Conservation (phyloP, 2,113 vertebrate genomes). For the Morone saxatilis region DNA sequence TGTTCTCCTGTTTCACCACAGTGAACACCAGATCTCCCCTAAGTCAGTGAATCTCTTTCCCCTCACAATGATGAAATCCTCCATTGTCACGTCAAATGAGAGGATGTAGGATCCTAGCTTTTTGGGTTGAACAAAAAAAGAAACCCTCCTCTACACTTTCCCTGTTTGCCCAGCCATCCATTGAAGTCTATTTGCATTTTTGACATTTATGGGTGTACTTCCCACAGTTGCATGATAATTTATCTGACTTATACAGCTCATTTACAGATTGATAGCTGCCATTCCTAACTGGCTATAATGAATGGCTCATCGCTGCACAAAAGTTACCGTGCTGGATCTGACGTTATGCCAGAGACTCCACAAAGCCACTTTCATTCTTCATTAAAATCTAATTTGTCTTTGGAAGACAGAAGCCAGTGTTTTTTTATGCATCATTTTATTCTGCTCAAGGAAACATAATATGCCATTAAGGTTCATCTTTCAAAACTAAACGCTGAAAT, state of each 20-base stretch:
- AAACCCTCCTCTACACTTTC: constrained; percentile 12
- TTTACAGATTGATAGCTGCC: constrained; percentile 82
- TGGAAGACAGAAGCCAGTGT: constrained; percentile 51
- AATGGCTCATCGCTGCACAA: constrained; percentile 72
- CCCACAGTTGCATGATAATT: constrained; percentile 66
- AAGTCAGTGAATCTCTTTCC: constrained; percentile 60
- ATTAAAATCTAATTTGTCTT: constrained; percentile 77
- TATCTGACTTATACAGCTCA: constrained; percentile 75
- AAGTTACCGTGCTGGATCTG: constrained; percentile 64
- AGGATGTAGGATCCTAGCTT: constrained; percentile 35
- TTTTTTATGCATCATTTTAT: constrained; percentile 62
- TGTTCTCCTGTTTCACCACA: constrained; percentile 53
- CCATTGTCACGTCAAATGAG: constrained; percentile 63
- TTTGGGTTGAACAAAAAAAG: constrained; percentile 21
- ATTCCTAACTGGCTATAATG: constrained; percentile 79
- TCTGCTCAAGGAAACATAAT: constrained; percentile 65
- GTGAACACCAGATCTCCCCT: constrained; percentile 44
- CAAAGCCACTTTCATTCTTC: constrained; percentile 72
- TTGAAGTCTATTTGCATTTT: constrained; percentile 77
- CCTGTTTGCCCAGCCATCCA: constrained; percentile 50
- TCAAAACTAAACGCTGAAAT: constrained; percentile 48
- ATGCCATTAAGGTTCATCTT: constrained; percentile 62
- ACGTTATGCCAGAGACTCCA: constrained; percentile 49
- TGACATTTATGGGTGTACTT: constrained; percentile 71
- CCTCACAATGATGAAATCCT: constrained; percentile 61